Evolutionary conservation across 2,888 invertebrate genomes (phyloP), one percentile per base, ranked within the genome.

Genomic region (Dasypolia templi): DNA sequence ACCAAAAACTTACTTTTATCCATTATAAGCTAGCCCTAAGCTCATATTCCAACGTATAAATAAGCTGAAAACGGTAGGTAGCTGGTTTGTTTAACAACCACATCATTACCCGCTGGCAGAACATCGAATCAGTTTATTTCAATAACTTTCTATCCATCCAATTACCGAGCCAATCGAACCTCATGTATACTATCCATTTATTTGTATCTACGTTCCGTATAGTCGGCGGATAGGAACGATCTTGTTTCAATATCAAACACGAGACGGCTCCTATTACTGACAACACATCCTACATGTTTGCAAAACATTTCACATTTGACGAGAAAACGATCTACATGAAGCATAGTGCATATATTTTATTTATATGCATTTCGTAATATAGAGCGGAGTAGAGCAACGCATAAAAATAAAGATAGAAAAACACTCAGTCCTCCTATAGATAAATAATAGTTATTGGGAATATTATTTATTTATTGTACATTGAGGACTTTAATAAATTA

Each of bases 231-330:
- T 90, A 89, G 91, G 89, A 92, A 91, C 89, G 90, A 90, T 93
- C 91, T 86, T 83, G 87, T 93, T 92, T 90, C 92, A 88, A 89
- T 86, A 89, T 87, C 88, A 89, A 92, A 94, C 89, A 88, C 81
- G 91, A 90, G 87, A 91, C 88, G 88, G 85, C 89, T 93, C 89
- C 84, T 79, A 88, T 92, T 91, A 91, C 92, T 82, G 87, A 89
- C 84, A 87, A 88, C 85, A 83, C 82, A 77, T 80, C 79, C 82
- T 77, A 79, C 77, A 79, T 87, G 85, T 88, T 87, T 90, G 86
- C 87, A 87, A 88, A 89, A 86, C 88, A 88, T 89, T 85, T 85
- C 87, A 77, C 83, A 84, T 85, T 83, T 82, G 81, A 79, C 72
- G 71, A 72, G 49, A 71, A 82, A 78, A 61, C 79, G 67, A 81